Percentiles rank a stretch among this genome's conserved stretches.
Evolutionary conservation across 2,797 vertebrate genomes (phyloP).

Genomic region (Acrossocheilus wenchowensis): DNA sequence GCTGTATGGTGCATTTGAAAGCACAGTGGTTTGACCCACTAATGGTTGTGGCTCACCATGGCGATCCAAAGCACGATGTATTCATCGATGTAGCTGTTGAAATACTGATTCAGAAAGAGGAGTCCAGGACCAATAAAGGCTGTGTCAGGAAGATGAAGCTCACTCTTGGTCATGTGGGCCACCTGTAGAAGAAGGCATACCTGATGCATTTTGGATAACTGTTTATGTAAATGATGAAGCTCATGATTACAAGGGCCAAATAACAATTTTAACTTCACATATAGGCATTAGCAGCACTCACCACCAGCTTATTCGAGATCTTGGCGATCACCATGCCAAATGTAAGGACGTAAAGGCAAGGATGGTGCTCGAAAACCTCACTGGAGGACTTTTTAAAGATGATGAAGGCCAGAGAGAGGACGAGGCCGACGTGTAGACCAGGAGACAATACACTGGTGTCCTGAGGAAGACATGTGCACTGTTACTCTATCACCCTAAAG

Average conservation of each 20-base stretch:
- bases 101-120: conserved; percentile 97
- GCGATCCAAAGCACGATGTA: conserved; percentile 93
- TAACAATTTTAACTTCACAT: background rate
- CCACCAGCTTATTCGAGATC: conserved; percentile 97
- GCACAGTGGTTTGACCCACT: background rate
- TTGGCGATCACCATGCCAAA: conserved; percentile 94
- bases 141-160: conserved; percentile 90
- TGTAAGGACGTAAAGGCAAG: conserved; percentile 91
- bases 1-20: background rate
- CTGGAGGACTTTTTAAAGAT: conserved; percentile 97
- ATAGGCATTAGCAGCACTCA: conserved; percentile 64
- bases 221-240: background rate
- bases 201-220: background rate
- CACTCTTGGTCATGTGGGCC: conserved; percentile 98
- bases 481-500: background rate
- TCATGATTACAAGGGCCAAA: background rate
- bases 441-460: conserved; percentile 96
- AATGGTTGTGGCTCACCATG: conserved; percentile 80
- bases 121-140: conserved; percentile 94
- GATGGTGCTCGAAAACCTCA: conserved; percentile 89
- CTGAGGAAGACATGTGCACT: conserved; percentile 69
- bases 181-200: conserved; percentile 73
- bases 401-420: conserved; percentile 89
- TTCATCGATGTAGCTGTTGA: conserved; percentile 94
- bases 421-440: conserved; percentile 90